Percentiles rank a stretch among this genome's conserved stretches.
Conservation (phyloP, 2,797 vertebrate species). For the Characodon lateralis region DNA sequence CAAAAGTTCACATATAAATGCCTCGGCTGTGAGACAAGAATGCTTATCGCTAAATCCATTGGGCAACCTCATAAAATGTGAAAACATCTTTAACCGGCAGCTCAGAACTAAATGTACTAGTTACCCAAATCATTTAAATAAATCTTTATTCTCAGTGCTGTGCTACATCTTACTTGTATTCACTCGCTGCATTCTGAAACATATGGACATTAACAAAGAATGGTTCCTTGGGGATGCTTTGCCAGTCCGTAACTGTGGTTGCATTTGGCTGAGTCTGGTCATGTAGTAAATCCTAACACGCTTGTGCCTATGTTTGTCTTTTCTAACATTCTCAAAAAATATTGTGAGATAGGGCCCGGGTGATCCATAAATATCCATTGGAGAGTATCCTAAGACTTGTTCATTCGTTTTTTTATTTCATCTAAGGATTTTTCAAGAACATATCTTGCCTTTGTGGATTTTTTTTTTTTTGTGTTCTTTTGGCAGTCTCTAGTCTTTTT, state of each 20-base stretch:
- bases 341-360: neutral
- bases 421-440: neutral
- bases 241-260: neutral
- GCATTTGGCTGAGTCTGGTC: slow-evolving; percentile 4
- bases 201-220: slow-evolving; percentile 3
- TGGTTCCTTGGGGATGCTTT: neutral
- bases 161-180: neutral
- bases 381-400: neutral
- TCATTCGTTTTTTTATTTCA: neutral
- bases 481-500: neutral
- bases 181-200: neutral
- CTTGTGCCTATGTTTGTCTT: neutral
- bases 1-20: neutral
- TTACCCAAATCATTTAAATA: neutral
- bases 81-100: neutral
- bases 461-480: neutral
- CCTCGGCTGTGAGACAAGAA: neutral
- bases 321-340: neutral
- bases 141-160: neutral
- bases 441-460: neutral
- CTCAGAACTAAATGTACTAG: neutral
- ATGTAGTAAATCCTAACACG: neutral
- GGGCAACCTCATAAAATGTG: neutral
- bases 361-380: neutral
- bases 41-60: neutral